Percentiles rank a stretch among this genome's conserved stretches.
phyloP scores from a whole-genome alignment of 2,113 vertebrate species.

The Muntiacus muntjak region DNA sequence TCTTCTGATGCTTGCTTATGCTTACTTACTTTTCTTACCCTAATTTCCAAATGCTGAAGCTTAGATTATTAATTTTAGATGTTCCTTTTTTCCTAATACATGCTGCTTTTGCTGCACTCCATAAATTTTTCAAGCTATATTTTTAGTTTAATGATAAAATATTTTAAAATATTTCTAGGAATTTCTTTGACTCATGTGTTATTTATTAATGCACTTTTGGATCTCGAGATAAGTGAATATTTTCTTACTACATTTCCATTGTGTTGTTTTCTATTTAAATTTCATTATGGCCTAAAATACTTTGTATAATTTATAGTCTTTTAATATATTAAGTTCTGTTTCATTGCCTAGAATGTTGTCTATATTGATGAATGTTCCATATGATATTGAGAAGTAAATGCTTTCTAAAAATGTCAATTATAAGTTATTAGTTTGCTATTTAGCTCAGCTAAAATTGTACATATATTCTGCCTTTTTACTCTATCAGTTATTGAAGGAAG shows the following conservation, averaged over 20 bases:
- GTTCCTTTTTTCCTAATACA: neutral
- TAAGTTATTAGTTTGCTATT: neutral
- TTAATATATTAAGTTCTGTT: neutral
- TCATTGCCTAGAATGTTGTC: neutral
- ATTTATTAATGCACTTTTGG: neutral
- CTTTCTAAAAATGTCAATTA: neutral
- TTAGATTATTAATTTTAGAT: neutral
- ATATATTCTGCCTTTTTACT: neutral
- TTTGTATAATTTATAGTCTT: neutral
- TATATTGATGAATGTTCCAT: neutral
- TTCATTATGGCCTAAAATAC: neutral
- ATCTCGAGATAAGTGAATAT: neutral
- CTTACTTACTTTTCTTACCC: neutral
- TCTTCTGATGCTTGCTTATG: neutral
- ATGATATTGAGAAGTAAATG: neutral
- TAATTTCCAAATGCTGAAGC: neutral
- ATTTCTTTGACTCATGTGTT: neutral
- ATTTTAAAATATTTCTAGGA: neutral
- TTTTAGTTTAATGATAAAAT: neutral
- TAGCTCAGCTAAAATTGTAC: neutral
- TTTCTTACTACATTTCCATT: neutral
- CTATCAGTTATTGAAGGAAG: neutral
- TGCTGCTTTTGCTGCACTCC: neutral
- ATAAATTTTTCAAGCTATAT: neutral
- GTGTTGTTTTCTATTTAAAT: neutral